These are phyloP conservation scores for Calameuta filiformis DNA, from an alignment of 2,888 invertebrate species.

Conservation along the genomic window DNA sequence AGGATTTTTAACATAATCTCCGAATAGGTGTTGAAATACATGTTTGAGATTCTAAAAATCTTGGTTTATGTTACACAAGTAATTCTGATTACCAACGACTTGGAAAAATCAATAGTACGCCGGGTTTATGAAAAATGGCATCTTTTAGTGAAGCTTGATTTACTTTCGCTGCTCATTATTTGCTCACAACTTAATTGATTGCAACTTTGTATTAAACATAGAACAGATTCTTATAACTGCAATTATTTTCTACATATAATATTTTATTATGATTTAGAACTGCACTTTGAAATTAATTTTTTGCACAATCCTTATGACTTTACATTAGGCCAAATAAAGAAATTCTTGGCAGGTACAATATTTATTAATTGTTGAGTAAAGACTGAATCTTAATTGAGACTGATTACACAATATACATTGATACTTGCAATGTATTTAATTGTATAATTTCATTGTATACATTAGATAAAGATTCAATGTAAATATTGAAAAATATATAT, in stretches of 20 bases:
- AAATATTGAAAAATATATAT: neutral
- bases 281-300: neutral
- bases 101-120: conserved; percentile 32
- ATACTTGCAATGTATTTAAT: neutral
- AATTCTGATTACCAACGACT: neutral
- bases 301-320: neutral
- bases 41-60: neutral
- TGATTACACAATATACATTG: neutral
- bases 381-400: neutral
- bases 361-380: neutral
- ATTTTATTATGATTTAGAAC: neutral
- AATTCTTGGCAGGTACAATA: neutral
- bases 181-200: neutral
- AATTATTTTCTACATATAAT: neutral
- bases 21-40: neutral
- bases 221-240: neutral
- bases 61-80: neutral
- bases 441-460: neutral
- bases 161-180: neutral
- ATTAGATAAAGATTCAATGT: neutral
- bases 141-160: conserved; percentile 6
- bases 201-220: neutral
- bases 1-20: neutral
- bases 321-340: neutral
- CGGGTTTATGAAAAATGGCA: conserved; percentile 32